Evolutionary conservation across 1,140 invertebrate genomes (phyloP).

Genomic region (Lasioglossum baleicum): DNA sequence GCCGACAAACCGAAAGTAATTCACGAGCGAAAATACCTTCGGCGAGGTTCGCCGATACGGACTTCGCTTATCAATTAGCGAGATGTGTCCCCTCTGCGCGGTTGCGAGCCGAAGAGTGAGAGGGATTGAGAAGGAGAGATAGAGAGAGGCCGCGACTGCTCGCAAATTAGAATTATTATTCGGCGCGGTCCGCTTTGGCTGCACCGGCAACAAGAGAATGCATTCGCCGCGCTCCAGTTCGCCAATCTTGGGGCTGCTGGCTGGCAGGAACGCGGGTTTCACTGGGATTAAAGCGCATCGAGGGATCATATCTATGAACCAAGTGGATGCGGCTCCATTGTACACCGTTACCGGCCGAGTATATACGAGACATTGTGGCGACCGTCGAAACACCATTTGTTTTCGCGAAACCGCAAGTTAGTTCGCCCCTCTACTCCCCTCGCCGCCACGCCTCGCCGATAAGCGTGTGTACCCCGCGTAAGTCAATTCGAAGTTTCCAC

Average conservation of each 20-base stretch:
- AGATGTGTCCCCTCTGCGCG: slow-evolving; percentile 36
- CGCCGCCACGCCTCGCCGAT: slow-evolving; percentile 10
- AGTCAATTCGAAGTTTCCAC: slow-evolving; percentile 58
- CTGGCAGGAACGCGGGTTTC: slow-evolving; percentile 44
- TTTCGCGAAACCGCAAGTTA: slow-evolving; percentile 42
- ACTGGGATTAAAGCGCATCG: slow-evolving; percentile 60
- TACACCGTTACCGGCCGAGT: slow-evolving; percentile 39
- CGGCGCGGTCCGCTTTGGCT: slow-evolving; percentile 27
- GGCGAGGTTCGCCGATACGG: not conserved
- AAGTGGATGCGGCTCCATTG: slow-evolving; percentile 48
- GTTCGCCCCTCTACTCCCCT: not conserved
- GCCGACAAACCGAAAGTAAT: not conserved
- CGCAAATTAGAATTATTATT: slow-evolving; percentile 61
- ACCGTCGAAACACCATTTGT: slow-evolving; percentile 49
- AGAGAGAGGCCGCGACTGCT: slow-evolving; percentile 13
- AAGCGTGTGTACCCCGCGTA: slow-evolving; percentile 41
- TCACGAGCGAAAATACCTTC: not conserved
- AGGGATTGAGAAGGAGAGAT: too few relatives aligned
- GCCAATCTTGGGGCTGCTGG: slow-evolving; percentile 29
- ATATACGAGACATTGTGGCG: slow-evolving; percentile 42
- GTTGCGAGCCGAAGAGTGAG: not conserved
- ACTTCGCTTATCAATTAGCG: slow-evolving; percentile 42
- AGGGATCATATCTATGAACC: slow-evolving; percentile 56
- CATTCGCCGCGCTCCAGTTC: slow-evolving; percentile 37
- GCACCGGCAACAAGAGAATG: slow-evolving; percentile 46